A percentile compares a stretch with the other conserved stretches of the same genome.
Evolutionary conservation across 2,797 vertebrate genomes (phyloP).

Genomic region (Mormyrus proboscirostris): DNA sequence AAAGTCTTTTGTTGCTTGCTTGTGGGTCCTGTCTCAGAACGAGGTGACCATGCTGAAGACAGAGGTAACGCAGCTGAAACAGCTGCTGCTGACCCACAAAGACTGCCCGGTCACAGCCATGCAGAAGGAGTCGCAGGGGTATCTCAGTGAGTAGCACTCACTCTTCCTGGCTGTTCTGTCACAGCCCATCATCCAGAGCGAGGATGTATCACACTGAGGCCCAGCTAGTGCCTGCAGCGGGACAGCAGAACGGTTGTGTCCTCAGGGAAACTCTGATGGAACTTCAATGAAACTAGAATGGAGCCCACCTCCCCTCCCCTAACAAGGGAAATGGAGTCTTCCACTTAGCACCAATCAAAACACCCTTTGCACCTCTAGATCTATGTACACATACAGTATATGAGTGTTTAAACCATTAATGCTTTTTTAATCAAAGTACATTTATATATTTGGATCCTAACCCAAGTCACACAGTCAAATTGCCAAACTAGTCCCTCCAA

Average conservation of each 20-base stretch:
- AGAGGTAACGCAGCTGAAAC: slow-evolving; percentile 96
- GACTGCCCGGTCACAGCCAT: slow-evolving; percentile 95
- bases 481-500: not conserved
- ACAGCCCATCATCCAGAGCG: not conserved
- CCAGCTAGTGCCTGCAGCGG: not conserved
- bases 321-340: not conserved
- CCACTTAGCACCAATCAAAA: not conserved
- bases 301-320: not conserved
- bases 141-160: slow-evolving; percentile 80
- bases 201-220: not conserved
- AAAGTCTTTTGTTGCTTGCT: not conserved
- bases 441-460: not conserved
- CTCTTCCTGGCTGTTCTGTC: not conserved
- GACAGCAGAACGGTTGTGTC: not conserved
- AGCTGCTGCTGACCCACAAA: slow-evolving; percentile 95
- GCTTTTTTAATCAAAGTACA: not conserved
- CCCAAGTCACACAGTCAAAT: not conserved
- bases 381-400: not conserved
- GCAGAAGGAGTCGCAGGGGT: slow-evolving; percentile 92
- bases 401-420: not conserved
- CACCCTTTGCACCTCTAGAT: not conserved
- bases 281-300: not conserved
- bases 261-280: not conserved
- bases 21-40: slow-evolving; percentile 64
- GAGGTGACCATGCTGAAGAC: slow-evolving; percentile 96